A percentile compares a stretch with the other conserved stretches of the same genome.
Evolutionary conservation across 2,113 vertebrate genomes (phyloP).

Genomic region (Suricata suricatta): DNA sequence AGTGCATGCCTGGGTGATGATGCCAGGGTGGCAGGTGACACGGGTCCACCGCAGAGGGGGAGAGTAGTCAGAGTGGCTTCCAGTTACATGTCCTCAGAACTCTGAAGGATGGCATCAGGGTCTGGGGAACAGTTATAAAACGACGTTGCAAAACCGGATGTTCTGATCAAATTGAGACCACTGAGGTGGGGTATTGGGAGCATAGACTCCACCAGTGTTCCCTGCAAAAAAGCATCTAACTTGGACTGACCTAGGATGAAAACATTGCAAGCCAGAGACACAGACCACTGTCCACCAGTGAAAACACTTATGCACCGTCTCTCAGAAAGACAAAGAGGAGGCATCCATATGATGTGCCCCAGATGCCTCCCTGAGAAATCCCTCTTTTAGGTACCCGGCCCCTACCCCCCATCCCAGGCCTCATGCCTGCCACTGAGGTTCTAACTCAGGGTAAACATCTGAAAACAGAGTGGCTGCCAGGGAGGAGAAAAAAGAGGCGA

Average conservation of each 20-base stretch:
- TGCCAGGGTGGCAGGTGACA: conserved; percentile 89
- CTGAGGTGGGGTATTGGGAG: conserved; percentile 80
- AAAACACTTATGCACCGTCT: neutral
- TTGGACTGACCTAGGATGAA: conserved; percentile 84
- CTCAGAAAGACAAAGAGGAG: neutral
- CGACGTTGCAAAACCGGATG: conserved; percentile 88
- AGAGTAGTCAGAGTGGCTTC: conserved; percentile 83
- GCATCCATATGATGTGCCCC: conserved; percentile 57
- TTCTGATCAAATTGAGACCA: conserved; percentile 85
- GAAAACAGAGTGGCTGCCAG: conserved; percentile 75
- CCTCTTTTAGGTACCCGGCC: neutral
- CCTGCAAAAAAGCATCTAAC: conserved; percentile 66
- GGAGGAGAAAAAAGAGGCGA: conserved; percentile 75
- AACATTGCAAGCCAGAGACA: conserved; percentile 78
- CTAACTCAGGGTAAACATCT: conserved; percentile 74
- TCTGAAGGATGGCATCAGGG: conserved; percentile 87
- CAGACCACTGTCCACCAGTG: conserved; percentile 61
- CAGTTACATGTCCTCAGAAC: conserved; percentile 89
- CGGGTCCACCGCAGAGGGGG: conserved; percentile 83
- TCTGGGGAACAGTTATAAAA: conserved; percentile 86
- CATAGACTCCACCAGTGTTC: conserved; percentile 75
- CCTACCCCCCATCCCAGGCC: neutral
- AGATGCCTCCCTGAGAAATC: neutral
- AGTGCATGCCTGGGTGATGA: conserved; percentile 87
- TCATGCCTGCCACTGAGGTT: neutral